Conservation (phyloP, 2,113 vertebrate species). For the Rhinoderma darwinii region DNA sequence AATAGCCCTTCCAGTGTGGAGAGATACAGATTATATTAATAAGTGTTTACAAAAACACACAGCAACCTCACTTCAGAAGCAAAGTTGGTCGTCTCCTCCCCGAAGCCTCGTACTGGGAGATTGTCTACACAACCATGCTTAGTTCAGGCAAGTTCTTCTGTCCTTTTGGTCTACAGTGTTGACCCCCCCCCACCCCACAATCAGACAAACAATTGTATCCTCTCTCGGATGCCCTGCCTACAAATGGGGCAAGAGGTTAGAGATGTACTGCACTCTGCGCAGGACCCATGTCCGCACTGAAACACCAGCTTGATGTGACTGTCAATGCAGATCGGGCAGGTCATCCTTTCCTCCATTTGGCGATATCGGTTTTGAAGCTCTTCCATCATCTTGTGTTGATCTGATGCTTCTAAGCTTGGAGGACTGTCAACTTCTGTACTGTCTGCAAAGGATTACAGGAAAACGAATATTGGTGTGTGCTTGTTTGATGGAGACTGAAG, state of each 20-base stretch:
- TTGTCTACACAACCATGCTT: conserved; percentile 16
- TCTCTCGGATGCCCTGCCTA: conserved; percentile 92
- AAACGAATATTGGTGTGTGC: background rate
- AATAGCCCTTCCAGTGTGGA: conserved; percentile 57
- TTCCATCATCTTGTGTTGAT: conserved; percentile 94
- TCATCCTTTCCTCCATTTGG: conserved; percentile 99
- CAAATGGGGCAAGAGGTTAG: conserved; percentile 95
- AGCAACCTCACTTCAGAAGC: conserved; percentile 39
- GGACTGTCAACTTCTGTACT: conserved; percentile 89
- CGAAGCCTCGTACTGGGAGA: background rate
- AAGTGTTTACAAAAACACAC: conserved; percentile 39
- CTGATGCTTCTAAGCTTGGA: conserved; percentile 77
- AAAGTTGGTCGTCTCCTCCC: conserved; percentile 5
- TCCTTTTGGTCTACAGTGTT: background rate
- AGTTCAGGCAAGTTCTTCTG: conserved; percentile 23
- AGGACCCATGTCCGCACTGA: conserved; percentile 80
- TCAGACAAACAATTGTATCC: conserved; percentile 94
- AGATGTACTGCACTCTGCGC: conserved; percentile 89
- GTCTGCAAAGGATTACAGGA: conserved; percentile 72
- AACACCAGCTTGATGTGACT: conserved; percentile 98
- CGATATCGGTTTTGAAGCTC: conserved; percentile 96
- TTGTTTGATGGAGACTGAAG: background rate
- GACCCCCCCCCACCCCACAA: background rate
- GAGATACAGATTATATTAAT: conserved; percentile 16
- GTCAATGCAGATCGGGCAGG: conserved; percentile 98